These are phyloP conservation scores for Catocala fraxini DNA, from an alignment of 2,888 invertebrate genomes.

Conservation along the genomic window DNA sequence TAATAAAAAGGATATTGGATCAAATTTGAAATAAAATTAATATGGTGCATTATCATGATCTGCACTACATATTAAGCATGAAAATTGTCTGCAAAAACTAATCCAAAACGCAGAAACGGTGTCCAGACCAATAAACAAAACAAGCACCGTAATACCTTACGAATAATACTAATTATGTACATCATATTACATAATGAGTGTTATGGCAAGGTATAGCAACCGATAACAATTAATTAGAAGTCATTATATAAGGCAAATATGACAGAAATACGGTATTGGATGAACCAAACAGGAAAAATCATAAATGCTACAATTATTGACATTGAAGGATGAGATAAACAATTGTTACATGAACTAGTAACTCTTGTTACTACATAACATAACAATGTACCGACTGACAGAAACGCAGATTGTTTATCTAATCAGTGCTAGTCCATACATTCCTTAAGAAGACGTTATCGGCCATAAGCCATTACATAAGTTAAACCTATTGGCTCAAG, in stretches of 20 bases:
- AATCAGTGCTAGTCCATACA: conserved; percentile 6
- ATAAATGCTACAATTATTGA: conserved; percentile 16
- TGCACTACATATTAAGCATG: no score
- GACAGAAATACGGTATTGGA: conserved; percentile 14
- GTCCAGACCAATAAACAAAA: conserved; percentile 14
- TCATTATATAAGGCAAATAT: conserved; percentile 29
- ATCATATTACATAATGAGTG: conserved; percentile 9
- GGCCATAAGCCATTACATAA: conserved; percentile 2
- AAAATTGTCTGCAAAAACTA: not conserved
- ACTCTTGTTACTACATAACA: conserved; percentile 13
- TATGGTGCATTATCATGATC: no score
- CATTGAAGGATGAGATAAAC: conserved; percentile 31
- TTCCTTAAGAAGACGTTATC: not conserved
- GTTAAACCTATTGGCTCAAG: not conserved
- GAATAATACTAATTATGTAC: conserved; percentile 32
- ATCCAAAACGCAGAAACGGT: conserved; percentile 1
- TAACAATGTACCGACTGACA: conserved; percentile 18
- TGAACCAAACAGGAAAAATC: conserved; percentile 25
- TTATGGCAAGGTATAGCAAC: no score
- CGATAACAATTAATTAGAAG: conserved; percentile 13
- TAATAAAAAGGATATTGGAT: no score
- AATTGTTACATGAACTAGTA: conserved; percentile 20
- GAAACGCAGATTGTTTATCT: conserved; percentile 18
- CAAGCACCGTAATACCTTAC: conserved; percentile 27
- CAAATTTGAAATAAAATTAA: no score